phyloP scores from a whole-genome alignment of 2,113 vertebrate species.

The Hippocampus zosterae region DNA sequence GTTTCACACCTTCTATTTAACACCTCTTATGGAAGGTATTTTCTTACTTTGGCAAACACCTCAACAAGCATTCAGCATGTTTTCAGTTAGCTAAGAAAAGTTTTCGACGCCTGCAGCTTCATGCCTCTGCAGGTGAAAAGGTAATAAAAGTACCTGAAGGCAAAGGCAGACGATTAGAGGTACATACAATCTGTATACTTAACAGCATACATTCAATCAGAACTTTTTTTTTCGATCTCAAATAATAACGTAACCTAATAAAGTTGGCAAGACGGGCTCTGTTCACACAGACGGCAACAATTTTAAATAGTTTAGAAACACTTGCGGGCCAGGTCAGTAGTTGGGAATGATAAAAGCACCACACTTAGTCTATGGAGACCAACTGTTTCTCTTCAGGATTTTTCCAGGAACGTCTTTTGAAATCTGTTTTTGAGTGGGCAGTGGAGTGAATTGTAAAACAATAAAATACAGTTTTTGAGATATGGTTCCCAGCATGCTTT shows the following conservation, averaged over 20 bases:
- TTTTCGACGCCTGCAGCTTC: slow-evolving; percentile 41
- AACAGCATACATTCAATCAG: not conserved
- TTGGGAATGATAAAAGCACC: too few species aligned
- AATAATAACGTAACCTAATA: not conserved
- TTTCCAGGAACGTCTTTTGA: too few species aligned
- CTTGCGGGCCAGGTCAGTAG: too few species aligned
- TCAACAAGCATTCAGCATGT: slow-evolving; percentile 38
- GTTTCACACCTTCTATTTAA: slow-evolving; percentile 26
- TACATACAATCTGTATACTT: not conserved
- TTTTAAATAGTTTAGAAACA: too few species aligned
- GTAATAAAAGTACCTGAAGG: not conserved
- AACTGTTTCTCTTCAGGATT: too few species aligned
- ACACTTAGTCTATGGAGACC: too few species aligned
- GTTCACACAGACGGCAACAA: too few species aligned
- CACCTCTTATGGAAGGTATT: slow-evolving; percentile 19
- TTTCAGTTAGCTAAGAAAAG: slow-evolving; percentile 46
- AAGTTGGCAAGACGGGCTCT: too few species aligned
- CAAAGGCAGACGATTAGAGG: not conserved
- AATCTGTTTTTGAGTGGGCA: too few species aligned
- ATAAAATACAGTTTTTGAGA: too few species aligned
- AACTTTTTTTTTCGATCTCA: not conserved
- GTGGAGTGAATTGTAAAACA: too few species aligned
- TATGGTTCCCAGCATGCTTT: too few species aligned
- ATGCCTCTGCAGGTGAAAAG: slow-evolving; percentile 14
- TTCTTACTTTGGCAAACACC: slow-evolving; percentile 17